Evolutionary conservation across 1,140 invertebrate genomes (phyloP).

Genomic region (Streblospio benedicti): DNA sequence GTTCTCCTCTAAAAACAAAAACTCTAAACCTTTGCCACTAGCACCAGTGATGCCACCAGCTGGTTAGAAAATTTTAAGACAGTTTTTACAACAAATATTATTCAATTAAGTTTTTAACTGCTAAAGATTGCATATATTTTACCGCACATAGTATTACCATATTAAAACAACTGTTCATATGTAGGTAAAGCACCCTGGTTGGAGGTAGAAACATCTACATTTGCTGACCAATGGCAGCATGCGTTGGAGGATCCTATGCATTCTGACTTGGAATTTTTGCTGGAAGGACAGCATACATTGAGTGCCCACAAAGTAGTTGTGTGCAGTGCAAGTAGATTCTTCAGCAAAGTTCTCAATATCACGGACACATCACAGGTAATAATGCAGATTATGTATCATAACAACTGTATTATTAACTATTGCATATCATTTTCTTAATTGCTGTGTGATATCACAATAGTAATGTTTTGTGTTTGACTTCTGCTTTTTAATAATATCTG

Average conservation of each 20-base stretch:
- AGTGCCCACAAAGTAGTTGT: slow-evolving; percentile 32
- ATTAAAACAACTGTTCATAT: too few species aligned
- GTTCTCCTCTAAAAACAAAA: too few species aligned
- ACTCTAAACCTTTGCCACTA: slow-evolving; percentile 15
- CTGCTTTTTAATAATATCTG: too few species aligned
- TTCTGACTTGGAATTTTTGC: slow-evolving; percentile 32
- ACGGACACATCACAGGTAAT: neutral
- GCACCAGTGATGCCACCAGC: slow-evolving; percentile 34
- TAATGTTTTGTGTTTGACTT: neutral
- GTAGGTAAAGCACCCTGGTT: slow-evolving; percentile 35
- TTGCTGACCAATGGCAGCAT: slow-evolving; percentile 32
- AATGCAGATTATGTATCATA: neutral
- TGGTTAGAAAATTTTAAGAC: slow-evolving; percentile 24
- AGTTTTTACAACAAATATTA: neutral
- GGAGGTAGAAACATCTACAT: slow-evolving; percentile 32
- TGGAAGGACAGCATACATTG: slow-evolving; percentile 24
- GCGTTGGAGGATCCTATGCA: slow-evolving; percentile 29
- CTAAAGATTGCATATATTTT: neutral
- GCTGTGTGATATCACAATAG: neutral
- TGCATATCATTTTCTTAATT: neutral
- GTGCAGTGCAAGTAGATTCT: slow-evolving; percentile 32
- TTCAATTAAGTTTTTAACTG: neutral
- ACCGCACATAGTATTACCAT: too few species aligned
- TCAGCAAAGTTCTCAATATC: slow-evolving; percentile 25
- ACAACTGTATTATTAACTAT: neutral